Base-by-base conservation (phyloP, 2,113 vertebrate genomes). In the Podilymbus podiceps region DNA sequence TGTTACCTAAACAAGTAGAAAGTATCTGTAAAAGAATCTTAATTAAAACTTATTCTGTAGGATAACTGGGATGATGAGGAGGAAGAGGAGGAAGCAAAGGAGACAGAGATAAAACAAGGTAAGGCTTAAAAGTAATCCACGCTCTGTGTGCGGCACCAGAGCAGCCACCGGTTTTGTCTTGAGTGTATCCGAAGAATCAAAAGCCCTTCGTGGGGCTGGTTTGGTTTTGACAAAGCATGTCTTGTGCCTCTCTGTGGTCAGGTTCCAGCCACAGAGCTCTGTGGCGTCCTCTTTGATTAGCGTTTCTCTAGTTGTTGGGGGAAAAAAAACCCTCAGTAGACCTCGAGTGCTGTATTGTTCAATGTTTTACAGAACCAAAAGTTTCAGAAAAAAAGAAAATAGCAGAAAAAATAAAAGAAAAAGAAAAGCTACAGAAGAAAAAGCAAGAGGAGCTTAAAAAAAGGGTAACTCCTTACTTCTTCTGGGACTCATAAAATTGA, bases 1-100 rank as follows among this genome's bases (percentile, higher is more conserved):
- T n/a, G 31, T 27, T 33, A 22, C 35, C 35, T 52, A 3, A 47
- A 25, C 11, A 7, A 42, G 47, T 8, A 79, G 59, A 40, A 74
- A 64, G 17, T 11, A 2, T 17, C 69, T 75, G 12, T 52, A 8
- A 59, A 75, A 55, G 27, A 31, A 19, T 30, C 35, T 5, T 31
- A 27, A 38, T 38, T 33, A 47, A 93, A 87, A 92, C 90, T 75
- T 93, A 7, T 78, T 90, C 96, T 90, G 85, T 88, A 99, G 99
- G 99, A 99, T 96, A 99, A 99, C 95, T 99, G 99, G 99, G 99
- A 99, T 97, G 99, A 99, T 94, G 99, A 99, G 86, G 96, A 98
- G 89, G 98, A 98, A 89, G 98, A 98, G 3, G 97, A 98, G 85
- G 97, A 98, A 90, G 98, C 97, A 83, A 98, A 98, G 91, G 98